Evolutionary conservation across 2,797 vertebrate species (phyloP).

Genomic region (Muraenolepis orangiensis): DNA sequence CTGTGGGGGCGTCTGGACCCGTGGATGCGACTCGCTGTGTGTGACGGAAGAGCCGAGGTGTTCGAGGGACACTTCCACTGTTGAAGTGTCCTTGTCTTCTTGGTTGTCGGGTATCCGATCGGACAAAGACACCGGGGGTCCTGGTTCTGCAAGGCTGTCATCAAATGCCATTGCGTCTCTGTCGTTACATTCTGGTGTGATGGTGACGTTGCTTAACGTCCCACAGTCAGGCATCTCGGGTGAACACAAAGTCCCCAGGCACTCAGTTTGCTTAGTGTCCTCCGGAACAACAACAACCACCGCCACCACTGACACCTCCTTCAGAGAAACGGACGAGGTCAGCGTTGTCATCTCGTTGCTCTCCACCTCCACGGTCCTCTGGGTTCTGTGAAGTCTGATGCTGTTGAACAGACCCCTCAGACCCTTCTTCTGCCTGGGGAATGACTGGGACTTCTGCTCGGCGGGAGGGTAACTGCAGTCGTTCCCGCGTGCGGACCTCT

Average conservation of each 20-base stretch:
- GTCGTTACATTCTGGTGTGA: conserved; percentile 58
- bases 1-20: conserved; percentile 65
- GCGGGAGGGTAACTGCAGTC: conserved; percentile 48
- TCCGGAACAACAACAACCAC: conserved; percentile 41
- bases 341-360: conserved; percentile 73
- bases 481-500: conserved; percentile 62
- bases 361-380: conserved; percentile 73
- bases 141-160: conserved; percentile 31
- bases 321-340: conserved; percentile 46
- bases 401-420: conserved; percentile 89
- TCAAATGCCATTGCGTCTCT: conserved; percentile 41
- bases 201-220: conserved; percentile 40
- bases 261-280: conserved; percentile 51
- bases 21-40: conserved; percentile 53
- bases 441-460: conserved; percentile 77
- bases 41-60: conserved; percentile 28
- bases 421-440: conserved; percentile 82
- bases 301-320: conserved; percentile 47
- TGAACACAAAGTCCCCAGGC: conserved; percentile 61
- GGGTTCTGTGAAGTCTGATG: conserved; percentile 87
- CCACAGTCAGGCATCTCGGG: conserved; percentile 70
- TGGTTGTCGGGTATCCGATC: conserved; percentile 39
- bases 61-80: conserved; percentile 24
- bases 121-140: conserved; percentile 40
- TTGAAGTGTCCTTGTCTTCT: conserved; percentile 32